Percentiles rank a stretch among this genome's conserved stretches.
These are phyloP conservation scores for Monoplex corrugatus DNA, from an alignment of 2,888 invertebrate species.

Conservation along the genomic window DNA sequence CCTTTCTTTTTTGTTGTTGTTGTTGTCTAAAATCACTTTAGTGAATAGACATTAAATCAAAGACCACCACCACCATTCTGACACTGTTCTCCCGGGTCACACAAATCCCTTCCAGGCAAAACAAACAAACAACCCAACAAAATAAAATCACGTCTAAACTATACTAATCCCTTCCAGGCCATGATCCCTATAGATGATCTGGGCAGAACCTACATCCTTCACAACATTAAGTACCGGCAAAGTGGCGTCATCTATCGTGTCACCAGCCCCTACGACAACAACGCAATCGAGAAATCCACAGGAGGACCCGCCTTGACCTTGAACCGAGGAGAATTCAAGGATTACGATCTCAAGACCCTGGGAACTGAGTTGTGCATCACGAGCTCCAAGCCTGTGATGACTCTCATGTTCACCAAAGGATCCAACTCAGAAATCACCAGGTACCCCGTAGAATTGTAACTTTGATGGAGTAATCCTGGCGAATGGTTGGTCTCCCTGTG, in stretches of 20 bases:
- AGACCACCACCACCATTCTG: no score
- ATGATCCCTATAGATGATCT: constrained; percentile 22
- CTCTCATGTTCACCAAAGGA: constrained; percentile 40
- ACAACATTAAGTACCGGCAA: constrained; percentile 14
- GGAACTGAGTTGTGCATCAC: neutral
- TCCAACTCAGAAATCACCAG: no score
- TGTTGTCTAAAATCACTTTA: no score
- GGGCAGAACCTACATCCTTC: neutral
- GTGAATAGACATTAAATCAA: no score
- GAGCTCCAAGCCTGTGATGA: constrained; percentile 15
- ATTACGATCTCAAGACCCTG: constrained; percentile 12
- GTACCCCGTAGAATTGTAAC: no score
- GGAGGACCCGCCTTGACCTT: neutral
- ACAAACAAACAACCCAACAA: no score
- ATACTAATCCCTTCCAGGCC: neutral
- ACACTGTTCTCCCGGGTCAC: no score
- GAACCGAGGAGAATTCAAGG: constrained; percentile 36
- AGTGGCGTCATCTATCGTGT: constrained; percentile 42
- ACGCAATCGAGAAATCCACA: neutral
- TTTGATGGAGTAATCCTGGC: no score
- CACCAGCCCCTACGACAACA: constrained; percentile 17
- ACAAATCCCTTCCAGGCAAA: no score
- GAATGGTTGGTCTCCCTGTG: no score
- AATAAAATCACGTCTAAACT: neutral
- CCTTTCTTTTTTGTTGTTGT: no score